A percentile compares a stretch with the other conserved stretches of the same genome.
These are phyloP conservation scores for Dryobota labecula DNA, from an alignment of 2,888 invertebrate species.

Conservation along the genomic window DNA sequence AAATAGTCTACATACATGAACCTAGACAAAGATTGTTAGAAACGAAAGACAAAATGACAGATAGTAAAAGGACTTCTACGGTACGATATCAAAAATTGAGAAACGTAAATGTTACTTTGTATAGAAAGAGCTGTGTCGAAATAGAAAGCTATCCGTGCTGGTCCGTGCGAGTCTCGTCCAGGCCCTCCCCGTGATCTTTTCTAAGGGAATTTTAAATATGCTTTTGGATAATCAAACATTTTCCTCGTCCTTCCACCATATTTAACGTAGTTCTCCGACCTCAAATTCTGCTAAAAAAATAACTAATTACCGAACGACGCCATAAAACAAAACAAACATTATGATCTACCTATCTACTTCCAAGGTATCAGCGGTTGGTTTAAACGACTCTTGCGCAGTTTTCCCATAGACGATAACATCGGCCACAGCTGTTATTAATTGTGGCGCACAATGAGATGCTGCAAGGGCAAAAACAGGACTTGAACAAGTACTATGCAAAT, in stretches of 20 bases:
- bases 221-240: background rate
- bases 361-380: constrained; percentile 53
- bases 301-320: background rate
- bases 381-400: constrained; percentile 62
- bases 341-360: constrained; percentile 27
- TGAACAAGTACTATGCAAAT: constrained; percentile 60
- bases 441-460: constrained; percentile 72
- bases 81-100: no score
- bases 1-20: no score
- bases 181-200: no score
- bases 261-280: background rate
- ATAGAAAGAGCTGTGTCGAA: no score
- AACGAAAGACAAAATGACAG: no score
- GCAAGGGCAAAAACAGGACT: constrained; percentile 70
- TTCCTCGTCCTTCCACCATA: no score
- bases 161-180: background rate
- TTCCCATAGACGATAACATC: constrained; percentile 78
- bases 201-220: background rate
- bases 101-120: no score
- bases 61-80: no score
- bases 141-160: no score
- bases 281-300: background rate
- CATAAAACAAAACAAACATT: constrained; percentile 29
- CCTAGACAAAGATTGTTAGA: no score
- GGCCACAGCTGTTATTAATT: constrained; percentile 71